phyloP scores from a whole-genome alignment of 2,888 invertebrate genomes.

The Synanthedon andrenaeformis region DNA sequence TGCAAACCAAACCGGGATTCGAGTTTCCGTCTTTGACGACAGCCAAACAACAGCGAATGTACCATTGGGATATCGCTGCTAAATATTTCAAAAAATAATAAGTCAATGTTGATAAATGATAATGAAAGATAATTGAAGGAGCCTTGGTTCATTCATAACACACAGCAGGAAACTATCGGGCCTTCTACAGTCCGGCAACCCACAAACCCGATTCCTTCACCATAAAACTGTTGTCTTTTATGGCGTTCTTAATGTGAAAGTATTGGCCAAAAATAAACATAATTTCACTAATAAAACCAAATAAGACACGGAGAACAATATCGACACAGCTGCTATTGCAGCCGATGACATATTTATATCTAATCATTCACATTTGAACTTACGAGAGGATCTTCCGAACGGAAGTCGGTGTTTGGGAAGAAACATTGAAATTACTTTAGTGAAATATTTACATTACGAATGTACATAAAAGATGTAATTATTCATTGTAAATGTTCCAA shows the following conservation, averaged over 20 bases:
- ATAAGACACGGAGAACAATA: neutral
- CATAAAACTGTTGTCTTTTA: neutral
- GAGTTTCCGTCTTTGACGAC: no score
- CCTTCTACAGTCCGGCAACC: slow-evolving; percentile 15
- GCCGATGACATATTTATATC: neutral
- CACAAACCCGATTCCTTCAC: slow-evolving; percentile 44
- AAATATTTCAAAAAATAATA: no score
- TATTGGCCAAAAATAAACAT: neutral
- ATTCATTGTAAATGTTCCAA: no score
- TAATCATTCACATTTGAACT: neutral
- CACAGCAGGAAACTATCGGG: no score
- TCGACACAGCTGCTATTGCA: neutral
- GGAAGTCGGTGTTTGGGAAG: neutral
- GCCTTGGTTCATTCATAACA: no score
- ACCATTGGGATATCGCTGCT: no score
- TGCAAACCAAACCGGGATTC: no score
- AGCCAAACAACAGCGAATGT: no score
- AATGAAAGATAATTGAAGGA: no score
- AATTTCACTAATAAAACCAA: neutral
- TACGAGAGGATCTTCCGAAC: neutral
- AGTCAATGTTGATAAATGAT: no score
- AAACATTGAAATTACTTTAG: neutral
- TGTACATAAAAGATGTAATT: no score
- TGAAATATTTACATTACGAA: neutral
- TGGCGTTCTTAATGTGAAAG: slow-evolving; percentile 1